These are phyloP conservation scores for Eristalis pertinax DNA, from an alignment of 2,888 invertebrate species.

Conservation along the genomic window DNA sequence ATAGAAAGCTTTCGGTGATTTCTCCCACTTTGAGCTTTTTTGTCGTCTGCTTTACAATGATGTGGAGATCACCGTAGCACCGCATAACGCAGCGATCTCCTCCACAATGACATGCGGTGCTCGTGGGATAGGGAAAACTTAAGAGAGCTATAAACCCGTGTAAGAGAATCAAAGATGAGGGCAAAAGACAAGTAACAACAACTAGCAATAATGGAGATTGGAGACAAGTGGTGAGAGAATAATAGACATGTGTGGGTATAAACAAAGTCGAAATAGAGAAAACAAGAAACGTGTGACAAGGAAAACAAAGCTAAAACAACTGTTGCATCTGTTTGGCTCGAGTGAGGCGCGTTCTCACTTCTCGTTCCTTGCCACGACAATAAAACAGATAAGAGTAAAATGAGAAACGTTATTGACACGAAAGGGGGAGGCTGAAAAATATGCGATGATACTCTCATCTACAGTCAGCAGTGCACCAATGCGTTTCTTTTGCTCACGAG, in stretches of 20 bases:
- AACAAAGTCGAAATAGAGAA: constrained; percentile 53
- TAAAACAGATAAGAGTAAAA: not conserved
- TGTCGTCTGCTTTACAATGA: constrained; percentile 16
- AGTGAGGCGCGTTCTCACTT: constrained; percentile 2
- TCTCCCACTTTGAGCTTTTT: constrained; percentile 67
- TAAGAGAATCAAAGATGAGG: constrained; percentile 31
- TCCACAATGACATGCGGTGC: not conserved
- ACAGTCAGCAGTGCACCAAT: constrained; percentile 31
- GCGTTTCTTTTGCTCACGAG: constrained; percentile 22
- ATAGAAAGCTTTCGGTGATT: constrained; percentile 66
- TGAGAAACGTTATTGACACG: not conserved
- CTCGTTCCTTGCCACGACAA: constrained; percentile 8
- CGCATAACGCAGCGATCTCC: constrained; percentile 52
- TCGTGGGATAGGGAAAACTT: constrained; percentile 47
- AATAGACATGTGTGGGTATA: constrained; percentile 42
- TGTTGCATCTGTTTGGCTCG: constrained; percentile 39
- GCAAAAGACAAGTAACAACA: not conserved
- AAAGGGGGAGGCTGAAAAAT: constrained; percentile 3
- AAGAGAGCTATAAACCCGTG: constrained; percentile 46
- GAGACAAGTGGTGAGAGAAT: constrained; percentile 13
- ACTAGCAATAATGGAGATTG: not conserved
- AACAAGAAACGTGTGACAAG: constrained; percentile 37
- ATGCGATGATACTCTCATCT: not conserved
- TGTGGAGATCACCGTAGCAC: constrained; percentile 6
- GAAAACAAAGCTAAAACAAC: constrained; percentile 30